Base-by-base conservation (phyloP, 2,888 invertebrate species). In the Anticlea derivata region DNA sequence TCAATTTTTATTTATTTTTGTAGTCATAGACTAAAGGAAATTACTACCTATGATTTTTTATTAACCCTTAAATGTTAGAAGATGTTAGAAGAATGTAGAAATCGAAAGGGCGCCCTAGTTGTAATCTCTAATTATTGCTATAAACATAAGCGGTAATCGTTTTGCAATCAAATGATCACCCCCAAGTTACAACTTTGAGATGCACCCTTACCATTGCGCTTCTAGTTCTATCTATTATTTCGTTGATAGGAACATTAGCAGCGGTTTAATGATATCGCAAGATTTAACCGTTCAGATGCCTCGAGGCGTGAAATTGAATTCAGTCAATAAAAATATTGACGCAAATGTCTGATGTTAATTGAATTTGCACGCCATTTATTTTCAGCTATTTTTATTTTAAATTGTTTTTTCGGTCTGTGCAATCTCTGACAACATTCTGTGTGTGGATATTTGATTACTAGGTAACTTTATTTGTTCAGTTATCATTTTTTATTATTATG, bases 251-350 rank as follows among this genome's bases (percentile, higher is more conserved):
- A 52, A n/a, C 26, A 35, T 41, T 27, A 17, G 37, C 34, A 44
- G 35, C 30, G 33, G 40, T 38, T 43, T 5, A 8, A 26, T 40
- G 29, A 46, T 52, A 39, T 29, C 34, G 37, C 45, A 50, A 51
- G 45, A 37, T 52, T 52, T 39, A 55, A 53, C 45, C 52, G 48
- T 46, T 60, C 39, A 39, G 13, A 47, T 30, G 48, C 39, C 33
- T 23, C 43, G 39, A 40, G 38, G 74, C 78, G 78, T 75, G 71
- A 77, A 82, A 83, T 83, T 77, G 73, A 73, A 73, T 78, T 71
- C 61, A 60, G 60, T 60, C 59, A 72, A 65, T 68, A 66, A 70
- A 68, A 61, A 66, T 69, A 66, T 66, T 70, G 71, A 68, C 61
- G 69, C 65, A 70, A 70, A 27, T 37, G 43, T 33, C 47, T 40